phyloP scores from a whole-genome alignment of 2,113 vertebrate genomes.

The Oryzias woworae region DNA sequence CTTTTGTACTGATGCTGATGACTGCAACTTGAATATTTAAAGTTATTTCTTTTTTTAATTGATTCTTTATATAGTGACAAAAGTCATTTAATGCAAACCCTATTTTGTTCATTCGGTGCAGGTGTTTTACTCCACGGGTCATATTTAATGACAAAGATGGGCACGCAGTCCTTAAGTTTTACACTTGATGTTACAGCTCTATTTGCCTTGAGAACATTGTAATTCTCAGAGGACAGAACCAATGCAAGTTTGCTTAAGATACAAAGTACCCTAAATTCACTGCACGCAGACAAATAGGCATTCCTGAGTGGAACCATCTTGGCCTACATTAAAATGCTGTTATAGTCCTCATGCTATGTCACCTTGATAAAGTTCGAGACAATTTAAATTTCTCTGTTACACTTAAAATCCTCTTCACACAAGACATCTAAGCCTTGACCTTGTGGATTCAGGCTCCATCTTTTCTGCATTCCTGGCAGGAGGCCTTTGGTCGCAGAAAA shows the following conservation, averaged over 20 bases:
- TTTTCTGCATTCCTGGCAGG: conserved; percentile 36
- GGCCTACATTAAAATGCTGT: conserved; percentile 50
- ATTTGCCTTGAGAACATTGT: conserved; percentile 24
- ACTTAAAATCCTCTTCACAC: conserved; percentile 43
- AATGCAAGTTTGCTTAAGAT: conserved; percentile 11
- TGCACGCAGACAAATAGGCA: conserved; percentile 31
- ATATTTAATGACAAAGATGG: conserved; percentile 67
- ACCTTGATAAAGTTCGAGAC: conserved; percentile 43
- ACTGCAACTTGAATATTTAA: not conserved
- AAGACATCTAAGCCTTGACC: conserved; percentile 61
- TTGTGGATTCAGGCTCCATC: conserved; percentile 28
- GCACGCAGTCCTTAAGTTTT: conserved; percentile 62
- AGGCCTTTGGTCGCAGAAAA: conserved; percentile 50
- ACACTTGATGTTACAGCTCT: conserved; percentile 50
- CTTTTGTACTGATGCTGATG: not conserved
- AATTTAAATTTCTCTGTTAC: conserved; percentile 33
- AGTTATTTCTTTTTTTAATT: not conserved
- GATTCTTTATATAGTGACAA: not conserved
- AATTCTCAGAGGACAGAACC: conserved; percentile 42
- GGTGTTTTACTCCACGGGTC: conserved; percentile 43
- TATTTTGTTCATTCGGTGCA: conserved; percentile 50
- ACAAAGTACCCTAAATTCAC: conserved; percentile 28
- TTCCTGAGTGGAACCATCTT: conserved; percentile 19
- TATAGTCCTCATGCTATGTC: conserved; percentile 37
- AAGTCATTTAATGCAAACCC: conserved; percentile 32